Conservation (phyloP, 2,888 invertebrate genomes). For the Celastrina argiolus region DNA sequence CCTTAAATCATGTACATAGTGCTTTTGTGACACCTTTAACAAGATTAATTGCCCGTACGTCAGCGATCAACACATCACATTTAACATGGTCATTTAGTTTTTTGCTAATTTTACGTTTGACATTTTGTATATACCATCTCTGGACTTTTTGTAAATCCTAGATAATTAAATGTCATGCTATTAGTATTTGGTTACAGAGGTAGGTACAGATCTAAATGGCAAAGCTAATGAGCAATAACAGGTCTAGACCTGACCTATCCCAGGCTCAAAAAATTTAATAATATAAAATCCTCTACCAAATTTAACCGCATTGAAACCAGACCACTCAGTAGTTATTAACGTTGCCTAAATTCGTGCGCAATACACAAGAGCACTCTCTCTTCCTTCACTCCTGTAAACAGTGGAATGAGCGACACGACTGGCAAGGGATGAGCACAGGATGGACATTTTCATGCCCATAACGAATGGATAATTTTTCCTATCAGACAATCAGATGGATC, state of each 20-base stretch:
- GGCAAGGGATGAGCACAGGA: no score
- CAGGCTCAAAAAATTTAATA: no score
- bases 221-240: background rate
- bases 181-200: background rate
- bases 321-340: no score
- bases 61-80: background rate
- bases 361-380: no score
- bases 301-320: no score
- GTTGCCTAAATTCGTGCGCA: no score
- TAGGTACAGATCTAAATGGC: background rate
- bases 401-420: no score
- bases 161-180: background rate
- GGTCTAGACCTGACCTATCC: background rate
- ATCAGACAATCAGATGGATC: no score
- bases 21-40: constrained; percentile 10
- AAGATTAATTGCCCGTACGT: background rate
- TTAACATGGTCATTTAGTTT: background rate
- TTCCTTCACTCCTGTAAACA: no score
- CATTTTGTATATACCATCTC: background rate
- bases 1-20: constrained; percentile 21
- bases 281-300: no score
- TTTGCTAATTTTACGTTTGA: background rate
- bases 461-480: no score
- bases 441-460: no score
- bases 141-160: background rate